Percentiles rank a stretch among this genome's conserved stretches.
These are phyloP conservation scores for Eurystomus gularis DNA, from an alignment of 2,113 vertebrate genomes.

Conservation along the genomic window DNA sequence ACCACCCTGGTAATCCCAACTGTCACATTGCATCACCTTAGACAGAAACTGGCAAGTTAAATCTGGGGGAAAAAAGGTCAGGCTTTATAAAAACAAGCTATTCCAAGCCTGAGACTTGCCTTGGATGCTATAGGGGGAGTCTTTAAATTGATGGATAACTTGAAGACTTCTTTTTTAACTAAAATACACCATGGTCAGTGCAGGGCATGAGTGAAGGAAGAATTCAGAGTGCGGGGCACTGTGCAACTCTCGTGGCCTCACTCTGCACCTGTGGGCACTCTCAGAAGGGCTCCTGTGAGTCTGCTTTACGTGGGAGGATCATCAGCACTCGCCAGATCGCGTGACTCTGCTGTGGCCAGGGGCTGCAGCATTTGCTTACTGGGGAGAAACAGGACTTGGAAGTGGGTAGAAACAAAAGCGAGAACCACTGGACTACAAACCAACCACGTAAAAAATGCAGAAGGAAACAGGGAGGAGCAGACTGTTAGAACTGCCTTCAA, in stretches of 20 bases:
- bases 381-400: not conserved
- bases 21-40: not conserved
- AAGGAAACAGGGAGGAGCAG: not conserved
- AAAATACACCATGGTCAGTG: not conserved
- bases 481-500: not conserved
- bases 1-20: not conserved
- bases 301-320: not conserved
- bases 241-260: not conserved
- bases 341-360: not conserved
- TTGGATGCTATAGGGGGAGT: not conserved
- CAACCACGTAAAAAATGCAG: not conserved
- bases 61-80: not conserved
- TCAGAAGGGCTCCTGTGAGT: not conserved
- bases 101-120: not conserved
- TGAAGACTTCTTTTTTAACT: not conserved
- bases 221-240: not conserved
- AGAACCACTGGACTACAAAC: not conserved
- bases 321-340: not conserved
- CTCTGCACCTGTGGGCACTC: fast-evolving
- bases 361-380: not conserved
- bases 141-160: not conserved
- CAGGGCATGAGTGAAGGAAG: not conserved
- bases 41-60: conserved; percentile 4
- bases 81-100: not conserved
- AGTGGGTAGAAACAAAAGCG: not conserved